Evolutionary conservation across 2,113 vertebrate species (phyloP).

Genomic region (Daubentonia madagascariensis): DNA sequence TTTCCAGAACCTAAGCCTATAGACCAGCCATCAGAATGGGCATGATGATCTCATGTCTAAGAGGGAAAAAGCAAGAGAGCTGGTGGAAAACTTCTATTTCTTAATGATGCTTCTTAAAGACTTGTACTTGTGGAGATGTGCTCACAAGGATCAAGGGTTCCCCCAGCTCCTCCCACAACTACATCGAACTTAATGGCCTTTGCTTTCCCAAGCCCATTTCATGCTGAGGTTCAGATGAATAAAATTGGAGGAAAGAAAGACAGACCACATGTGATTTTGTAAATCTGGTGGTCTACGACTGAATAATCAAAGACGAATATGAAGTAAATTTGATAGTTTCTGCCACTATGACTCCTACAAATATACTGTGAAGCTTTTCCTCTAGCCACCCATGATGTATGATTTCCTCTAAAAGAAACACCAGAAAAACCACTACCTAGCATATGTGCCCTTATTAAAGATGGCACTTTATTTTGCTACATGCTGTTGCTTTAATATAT

Average conservation of each 20-base stretch:
- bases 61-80: background rate
- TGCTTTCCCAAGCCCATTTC: background rate
- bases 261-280: background rate
- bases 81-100: background rate
- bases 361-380: background rate
- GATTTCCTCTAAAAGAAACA: slow-evolving; percentile 4
- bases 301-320: slow-evolving; percentile 25
- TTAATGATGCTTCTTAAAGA: background rate
- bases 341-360: background rate
- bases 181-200: background rate
- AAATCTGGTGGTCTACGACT: background rate
- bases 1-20: background rate
- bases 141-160: background rate
- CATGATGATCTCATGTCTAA: background rate
- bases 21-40: background rate
- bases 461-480: slow-evolving; percentile 11
- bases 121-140: background rate
- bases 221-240: background rate
- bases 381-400: background rate
- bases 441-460: background rate
- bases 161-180: background rate
- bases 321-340: background rate
- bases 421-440: background rate
- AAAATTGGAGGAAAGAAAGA: background rate
- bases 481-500: background rate